Evolutionary conservation across 2,113 vertebrate species (phyloP).

Genomic region (Panthera leo): DNA sequence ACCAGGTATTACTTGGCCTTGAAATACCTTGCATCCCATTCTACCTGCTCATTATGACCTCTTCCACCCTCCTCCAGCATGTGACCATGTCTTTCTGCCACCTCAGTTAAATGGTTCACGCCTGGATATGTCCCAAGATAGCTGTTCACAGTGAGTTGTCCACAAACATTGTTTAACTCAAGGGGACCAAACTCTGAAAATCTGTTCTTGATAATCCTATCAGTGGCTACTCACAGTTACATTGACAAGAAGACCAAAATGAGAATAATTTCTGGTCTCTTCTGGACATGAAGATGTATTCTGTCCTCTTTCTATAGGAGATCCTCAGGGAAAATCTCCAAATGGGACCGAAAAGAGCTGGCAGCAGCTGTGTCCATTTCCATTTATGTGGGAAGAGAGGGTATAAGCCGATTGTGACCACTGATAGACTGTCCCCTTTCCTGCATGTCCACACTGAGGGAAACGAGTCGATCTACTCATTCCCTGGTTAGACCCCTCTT

Average conservation of each 20-base stretch:
- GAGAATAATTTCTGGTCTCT: not conserved
- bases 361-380: not conserved
- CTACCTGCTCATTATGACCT: not conserved
- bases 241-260: not conserved
- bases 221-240: not conserved
- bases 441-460: rapidly evolving
- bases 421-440: not conserved
- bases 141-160: not conserved
- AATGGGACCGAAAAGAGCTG: not conserved
- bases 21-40: not conserved
- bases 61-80: not conserved
- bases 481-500: not conserved
- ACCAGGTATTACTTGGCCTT: not conserved
- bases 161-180: not conserved
- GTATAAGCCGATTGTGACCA: rapidly evolving
- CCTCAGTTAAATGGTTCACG: rapidly evolving
- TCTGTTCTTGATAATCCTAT: not conserved
- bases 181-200: not conserved
- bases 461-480: not conserved
- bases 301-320: not conserved
- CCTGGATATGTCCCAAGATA: not conserved
- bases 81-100: not conserved
- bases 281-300: not conserved
- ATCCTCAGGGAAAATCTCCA: not conserved
- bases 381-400: not conserved